phyloP scores from a whole-genome alignment of 2,888 invertebrate species.

The Tholera decimalis region DNA sequence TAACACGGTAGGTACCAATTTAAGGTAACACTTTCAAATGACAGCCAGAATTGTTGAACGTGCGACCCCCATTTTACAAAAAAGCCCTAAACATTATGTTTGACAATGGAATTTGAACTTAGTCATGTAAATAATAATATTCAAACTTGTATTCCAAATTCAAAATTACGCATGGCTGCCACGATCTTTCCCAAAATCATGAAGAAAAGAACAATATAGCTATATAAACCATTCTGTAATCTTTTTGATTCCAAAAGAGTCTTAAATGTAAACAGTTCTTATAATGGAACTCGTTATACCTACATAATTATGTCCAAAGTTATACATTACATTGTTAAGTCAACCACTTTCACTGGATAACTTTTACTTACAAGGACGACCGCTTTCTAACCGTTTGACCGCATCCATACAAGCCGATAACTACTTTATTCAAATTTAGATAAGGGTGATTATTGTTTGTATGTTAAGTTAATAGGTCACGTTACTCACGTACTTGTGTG shows the following conservation, averaged over 20 bases:
- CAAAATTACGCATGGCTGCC: no score
- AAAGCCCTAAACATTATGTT: no score
- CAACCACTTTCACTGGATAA: constrained; percentile 80
- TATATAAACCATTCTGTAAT: no score
- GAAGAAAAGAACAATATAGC: no score
- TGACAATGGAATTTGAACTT: no score
- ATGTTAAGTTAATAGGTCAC: constrained; percentile 55
- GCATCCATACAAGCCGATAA: constrained; percentile 41
- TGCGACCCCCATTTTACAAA: no score
- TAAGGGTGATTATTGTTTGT: constrained; percentile 45
- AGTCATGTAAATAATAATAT: no score
- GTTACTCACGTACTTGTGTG: constrained; percentile 48
- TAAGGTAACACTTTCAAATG: no score
- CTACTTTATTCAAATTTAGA: constrained; percentile 22
- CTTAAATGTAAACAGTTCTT: constrained; percentile 1
- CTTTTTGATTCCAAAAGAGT: not conserved
- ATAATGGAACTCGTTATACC: constrained; percentile 43
- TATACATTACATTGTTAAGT: constrained; percentile 57
- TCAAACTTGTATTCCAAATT: no score
- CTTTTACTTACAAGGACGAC: constrained; percentile 85
- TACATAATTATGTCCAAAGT: constrained; percentile 53
- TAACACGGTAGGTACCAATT: no score
- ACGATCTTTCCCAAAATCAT: no score
- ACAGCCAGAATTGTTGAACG: no score
- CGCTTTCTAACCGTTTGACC: constrained; percentile 76